Evolutionary conservation across 2,113 vertebrate genomes (phyloP), one percentile per base, ranked within the genome.

Genomic region (Spheniscus mendiculus): DNA sequence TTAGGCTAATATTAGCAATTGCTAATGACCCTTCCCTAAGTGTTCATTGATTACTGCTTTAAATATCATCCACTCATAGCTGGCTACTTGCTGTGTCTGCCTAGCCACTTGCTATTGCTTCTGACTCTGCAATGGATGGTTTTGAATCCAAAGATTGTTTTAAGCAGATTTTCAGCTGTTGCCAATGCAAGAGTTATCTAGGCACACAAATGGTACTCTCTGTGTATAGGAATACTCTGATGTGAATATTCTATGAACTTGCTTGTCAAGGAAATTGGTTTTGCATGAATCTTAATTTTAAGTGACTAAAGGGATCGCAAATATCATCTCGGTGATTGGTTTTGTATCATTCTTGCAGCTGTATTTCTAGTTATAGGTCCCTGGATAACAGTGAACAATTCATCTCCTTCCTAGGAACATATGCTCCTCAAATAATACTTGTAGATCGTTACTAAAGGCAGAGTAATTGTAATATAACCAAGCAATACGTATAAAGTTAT

Each of bases 231-330:
- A 94, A 82, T 61, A 83, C 14, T 87, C 44, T 29, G 9, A 69
- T 59, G 71, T 58, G 62, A 95, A 90, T 96, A 90, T 91, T 94
- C 89, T 69, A 18, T 70, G 74, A 87, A 77, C 12, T 55, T 77
- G 5, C 65, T 89, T 83, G 53, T 91, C 81, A 96, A 87, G 70
- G 17, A 96, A 96, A 93, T 89, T 85, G 65, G 34, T 83, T 96
- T 96, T 91, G 66, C 71, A 90, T 84, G 27, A 96, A 88, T 95
- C 90, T 91, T 93, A 80, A 88, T 83, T 89, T 95, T 92, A 93
- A 95, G 40, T 80, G 70, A 96, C 56, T 80, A 96, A 91, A 96
- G 53, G 34, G 74, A 96, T 95, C 8, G 2, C 42, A 91, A 91
- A 83, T 91, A 91, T 83, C 56, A 89, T 80, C 74, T 79, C 10